phyloP scores from a whole-genome alignment of 2,797 vertebrate genomes.

The Chromis chromis region DNA sequence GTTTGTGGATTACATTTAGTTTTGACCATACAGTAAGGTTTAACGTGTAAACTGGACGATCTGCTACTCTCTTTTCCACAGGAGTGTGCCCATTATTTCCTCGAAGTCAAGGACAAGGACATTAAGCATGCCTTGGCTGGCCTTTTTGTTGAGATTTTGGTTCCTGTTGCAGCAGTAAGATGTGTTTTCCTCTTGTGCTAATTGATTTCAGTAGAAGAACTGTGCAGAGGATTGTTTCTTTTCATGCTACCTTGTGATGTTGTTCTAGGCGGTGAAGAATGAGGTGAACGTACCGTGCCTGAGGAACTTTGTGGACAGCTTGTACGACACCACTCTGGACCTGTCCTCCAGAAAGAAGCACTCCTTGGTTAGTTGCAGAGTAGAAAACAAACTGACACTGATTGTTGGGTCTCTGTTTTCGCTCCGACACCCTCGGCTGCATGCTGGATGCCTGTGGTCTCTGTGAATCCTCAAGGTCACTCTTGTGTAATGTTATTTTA shows the following conservation, averaged over 20 bases:
- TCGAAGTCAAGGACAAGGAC: slow-evolving; percentile 99
- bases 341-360: slow-evolving; percentile 98
- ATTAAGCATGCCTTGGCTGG: slow-evolving; percentile 97
- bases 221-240: not conserved
- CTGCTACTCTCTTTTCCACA: slow-evolving; percentile 63
- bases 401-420: slow-evolving; percentile 21
- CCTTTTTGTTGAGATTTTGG: slow-evolving; percentile 97
- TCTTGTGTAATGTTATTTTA: slow-evolving; percentile 37
- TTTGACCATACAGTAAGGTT: not conserved
- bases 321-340: slow-evolving; percentile 97
- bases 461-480: slow-evolving; percentile 64
- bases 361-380: slow-evolving; percentile 90
- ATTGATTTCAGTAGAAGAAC: not conserved
- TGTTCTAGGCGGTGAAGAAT: slow-evolving; percentile 94
- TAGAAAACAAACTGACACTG: slow-evolving; percentile 28
- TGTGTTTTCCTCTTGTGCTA: slow-evolving; percentile 51
- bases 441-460: slow-evolving; percentile 50
- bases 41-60: not conserved
- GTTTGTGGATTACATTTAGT: slow-evolving; percentile 11
- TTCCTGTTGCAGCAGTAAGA: slow-evolving; percentile 96
- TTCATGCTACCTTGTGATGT: slow-evolving; percentile 30
- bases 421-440: slow-evolving; percentile 25
- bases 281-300: slow-evolving; percentile 99
- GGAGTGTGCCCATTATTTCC: slow-evolving; percentile 98
- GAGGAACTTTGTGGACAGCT: slow-evolving; percentile 98